Evolutionary conservation across 37 sponge, comb jelly and placozoan genomes (phyloP).

Genomic region (Theonella swinhoei): DNA sequence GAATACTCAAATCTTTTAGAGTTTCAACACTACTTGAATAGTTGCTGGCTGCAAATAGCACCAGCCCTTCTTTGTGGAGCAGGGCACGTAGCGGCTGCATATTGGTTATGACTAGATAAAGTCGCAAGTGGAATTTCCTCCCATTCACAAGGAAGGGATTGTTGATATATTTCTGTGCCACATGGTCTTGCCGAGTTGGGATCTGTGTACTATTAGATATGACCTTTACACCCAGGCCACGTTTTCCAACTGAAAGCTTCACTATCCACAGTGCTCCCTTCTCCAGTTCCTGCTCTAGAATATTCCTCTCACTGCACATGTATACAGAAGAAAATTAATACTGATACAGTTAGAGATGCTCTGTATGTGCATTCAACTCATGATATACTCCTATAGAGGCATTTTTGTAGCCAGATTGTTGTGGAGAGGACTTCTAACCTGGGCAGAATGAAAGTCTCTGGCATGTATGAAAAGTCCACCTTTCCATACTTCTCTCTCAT

Average conservation of each 20-base stretch:
- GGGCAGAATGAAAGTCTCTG: constrained; percentile 75
- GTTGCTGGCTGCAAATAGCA: constrained; percentile 79
- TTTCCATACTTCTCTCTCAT: constrained; percentile 77
- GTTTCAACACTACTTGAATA: constrained; percentile 49
- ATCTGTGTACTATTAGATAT: constrained; percentile 39
- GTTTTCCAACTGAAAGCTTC: constrained; percentile 85
- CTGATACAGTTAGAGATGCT: background rate
- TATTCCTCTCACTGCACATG: constrained; percentile 36
- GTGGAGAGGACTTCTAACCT: constrained; percentile 46
- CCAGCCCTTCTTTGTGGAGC: constrained; percentile 88
- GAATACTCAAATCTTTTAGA: constrained; percentile 46
- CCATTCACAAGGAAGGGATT: constrained; percentile 73
- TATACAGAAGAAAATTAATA: too few species aligned
- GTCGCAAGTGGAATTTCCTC: constrained; percentile 84
- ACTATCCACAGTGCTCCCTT: constrained; percentile 71
- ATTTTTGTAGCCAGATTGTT: background rate
- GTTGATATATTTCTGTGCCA: constrained; percentile 76
- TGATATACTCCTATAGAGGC: background rate
- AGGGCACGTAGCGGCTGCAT: constrained; percentile 73
- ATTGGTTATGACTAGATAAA: constrained; percentile 83
- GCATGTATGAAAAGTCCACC: constrained; percentile 77
- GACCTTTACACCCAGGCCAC: constrained; percentile 74
- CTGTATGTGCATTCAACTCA: background rate
- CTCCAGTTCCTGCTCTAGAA: constrained; percentile 27
- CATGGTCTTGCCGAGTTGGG: constrained; percentile 49